These are phyloP conservation scores for Poeciliopsis gracilis DNA, from an alignment of 2,797 vertebrate genomes.

Conservation along the genomic window DNA sequence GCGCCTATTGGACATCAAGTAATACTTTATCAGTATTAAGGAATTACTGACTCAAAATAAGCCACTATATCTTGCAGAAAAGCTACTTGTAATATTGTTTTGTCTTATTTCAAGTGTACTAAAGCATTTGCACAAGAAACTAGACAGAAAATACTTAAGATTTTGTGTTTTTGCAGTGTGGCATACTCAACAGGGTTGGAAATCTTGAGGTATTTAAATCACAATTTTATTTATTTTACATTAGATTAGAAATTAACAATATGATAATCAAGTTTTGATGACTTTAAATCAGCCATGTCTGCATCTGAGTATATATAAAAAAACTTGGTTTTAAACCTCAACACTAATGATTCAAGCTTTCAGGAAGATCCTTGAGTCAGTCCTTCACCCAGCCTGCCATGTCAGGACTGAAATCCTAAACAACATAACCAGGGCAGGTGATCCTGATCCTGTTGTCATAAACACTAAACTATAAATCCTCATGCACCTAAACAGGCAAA, in stretches of 20 bases:
- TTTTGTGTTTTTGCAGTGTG: neutral
- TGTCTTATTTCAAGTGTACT: no score
- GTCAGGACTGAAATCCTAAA: neutral
- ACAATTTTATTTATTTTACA: neutral
- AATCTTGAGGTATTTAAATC: neutral
- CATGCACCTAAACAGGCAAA: conserved; percentile 8
- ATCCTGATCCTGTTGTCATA: neutral
- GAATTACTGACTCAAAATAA: no score
- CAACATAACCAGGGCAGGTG: neutral
- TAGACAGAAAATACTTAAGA: no score
- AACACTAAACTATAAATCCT: neutral
- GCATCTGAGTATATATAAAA: neutral
- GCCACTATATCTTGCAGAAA: no score
- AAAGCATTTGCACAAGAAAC: no score
- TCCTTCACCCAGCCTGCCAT: neutral
- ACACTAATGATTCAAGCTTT: no score
- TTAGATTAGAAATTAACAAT: neutral
- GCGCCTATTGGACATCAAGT: conserved; percentile 72
- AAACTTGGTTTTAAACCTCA: neutral
- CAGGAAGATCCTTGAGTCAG: neutral
- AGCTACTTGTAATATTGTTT: no score
- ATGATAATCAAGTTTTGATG: neutral
- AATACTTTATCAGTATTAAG: no score
- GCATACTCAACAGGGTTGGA: neutral
- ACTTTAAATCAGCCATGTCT: neutral